Base-by-base conservation (phyloP, 2,888 invertebrate species). In the Diadegma fenestrale region DNA sequence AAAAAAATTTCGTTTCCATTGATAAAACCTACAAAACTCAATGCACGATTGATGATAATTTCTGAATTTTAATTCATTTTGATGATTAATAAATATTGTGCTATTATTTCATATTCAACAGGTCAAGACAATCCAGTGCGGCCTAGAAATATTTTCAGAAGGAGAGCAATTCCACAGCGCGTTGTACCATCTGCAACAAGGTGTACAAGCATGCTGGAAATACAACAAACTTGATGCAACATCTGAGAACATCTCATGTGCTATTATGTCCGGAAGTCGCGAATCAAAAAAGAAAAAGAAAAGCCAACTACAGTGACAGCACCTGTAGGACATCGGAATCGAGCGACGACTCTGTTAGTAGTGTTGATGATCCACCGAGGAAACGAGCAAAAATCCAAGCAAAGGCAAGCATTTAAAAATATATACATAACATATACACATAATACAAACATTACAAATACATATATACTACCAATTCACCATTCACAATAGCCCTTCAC, bases 171-270 rank as follows among this genome's bases (percentile, higher is more conserved):
- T 30, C 48, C 4, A 43, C 76, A 45, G 76, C 84, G 2, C 71
- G 80, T 48, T 81, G 77, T 37, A 71, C 48, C 0, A 43, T 81
- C 19, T 84, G 81, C 54, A 77, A 81, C 33, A 48, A 81, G 33
- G 26, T 48, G 17, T 68, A 51, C n/a, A 81, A 75, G 19, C 77
- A 81, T 66, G 71, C 76, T 17, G 81, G 81, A 8, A 84, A 84
- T 41, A 84, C 84, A 10, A 84, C 84, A 33, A 84, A 84, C 33
- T 61, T 78, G 64, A 63, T 5, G 1, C 80, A 84, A 48, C 84
- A 84, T 48, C 64, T 84, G 7, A 78, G 5, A 0, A 26, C 71
- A n/a, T 58, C 58, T 3, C 84, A 81, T 54, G 76, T 69, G 63
- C 45, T 84, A n/a, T 75, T 80, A 45, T 82, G 58, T 33, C 63